phyloP scores from a whole-genome alignment of 1,140 invertebrate genomes.

The Drosophila mauritiana region DNA sequence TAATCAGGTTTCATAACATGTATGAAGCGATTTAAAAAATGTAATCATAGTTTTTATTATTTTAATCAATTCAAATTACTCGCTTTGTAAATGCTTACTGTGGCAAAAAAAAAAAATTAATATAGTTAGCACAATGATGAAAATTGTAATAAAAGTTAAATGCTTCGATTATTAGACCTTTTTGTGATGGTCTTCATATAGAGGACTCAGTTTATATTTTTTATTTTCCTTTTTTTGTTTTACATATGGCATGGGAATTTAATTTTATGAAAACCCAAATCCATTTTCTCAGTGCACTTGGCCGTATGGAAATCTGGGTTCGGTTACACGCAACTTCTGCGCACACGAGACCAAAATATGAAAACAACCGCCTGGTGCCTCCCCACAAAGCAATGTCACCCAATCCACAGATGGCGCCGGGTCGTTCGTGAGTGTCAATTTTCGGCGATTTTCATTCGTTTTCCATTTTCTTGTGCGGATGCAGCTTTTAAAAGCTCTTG shows the following conservation, averaged over 20 bases:
- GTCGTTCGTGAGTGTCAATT: constrained; percentile 50
- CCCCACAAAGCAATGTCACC: constrained; percentile 69
- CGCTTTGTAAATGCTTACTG: too few relatives aligned
- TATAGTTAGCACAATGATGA: too few relatives aligned
- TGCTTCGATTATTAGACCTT: too few relatives aligned
- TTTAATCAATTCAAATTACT: neutral
- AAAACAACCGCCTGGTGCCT: constrained; percentile 22
- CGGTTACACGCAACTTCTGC: constrained; percentile 60
- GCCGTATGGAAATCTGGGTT: constrained; percentile 47
- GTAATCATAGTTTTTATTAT: neutral
- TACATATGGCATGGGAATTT: neutral
- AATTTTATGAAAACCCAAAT: neutral
- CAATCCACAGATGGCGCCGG: constrained; percentile 40
- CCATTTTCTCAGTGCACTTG: constrained; percentile 19
- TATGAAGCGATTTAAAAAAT: neutral
- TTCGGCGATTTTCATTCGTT: constrained; percentile 43
- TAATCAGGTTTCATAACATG: too few relatives aligned
- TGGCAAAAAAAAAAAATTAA: too few relatives aligned
- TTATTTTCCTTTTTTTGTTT: neutral
- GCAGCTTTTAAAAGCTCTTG: constrained; percentile 45
- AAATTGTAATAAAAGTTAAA: too few relatives aligned
- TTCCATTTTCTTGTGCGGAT: constrained; percentile 44
- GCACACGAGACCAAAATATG: constrained; percentile 25
- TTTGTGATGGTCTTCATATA: too few relatives aligned
- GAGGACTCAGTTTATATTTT: too few relatives aligned